phyloP scores from a whole-genome alignment of 1,140 invertebrate genomes.

The Tetramorium alpestre region DNA sequence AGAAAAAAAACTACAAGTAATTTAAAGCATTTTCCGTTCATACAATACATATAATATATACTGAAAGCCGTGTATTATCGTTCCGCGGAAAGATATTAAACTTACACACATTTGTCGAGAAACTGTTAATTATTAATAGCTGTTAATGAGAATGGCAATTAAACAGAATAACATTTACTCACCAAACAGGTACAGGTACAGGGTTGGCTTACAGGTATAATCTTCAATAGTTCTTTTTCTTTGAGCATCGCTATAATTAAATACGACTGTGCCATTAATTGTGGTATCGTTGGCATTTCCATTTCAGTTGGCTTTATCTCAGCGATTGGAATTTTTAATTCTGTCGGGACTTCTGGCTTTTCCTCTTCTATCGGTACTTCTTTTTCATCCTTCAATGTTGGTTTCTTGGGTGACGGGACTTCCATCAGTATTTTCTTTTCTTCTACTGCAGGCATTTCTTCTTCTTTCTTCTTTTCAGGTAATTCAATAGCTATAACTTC shows the following conservation, averaged over 20 bases:
- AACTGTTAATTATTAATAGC: neutral
- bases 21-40: neutral
- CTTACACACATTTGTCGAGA: neutral
- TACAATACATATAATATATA: too few relatives aligned
- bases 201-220: neutral
- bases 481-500: neutral
- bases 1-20: neutral
- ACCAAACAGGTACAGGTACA: neutral
- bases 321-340: slow-evolving; percentile 30
- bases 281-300: neutral
- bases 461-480: neutral
- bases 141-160: neutral
- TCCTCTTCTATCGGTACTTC: neutral
- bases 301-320: neutral
- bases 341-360: neutral
- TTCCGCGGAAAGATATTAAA: neutral
- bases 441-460: neutral
- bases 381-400: neutral
- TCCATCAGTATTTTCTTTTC: neutral
- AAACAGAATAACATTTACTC: slow-evolving; percentile 14
- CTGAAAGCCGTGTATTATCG: neutral
- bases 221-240: slow-evolving; percentile 9
- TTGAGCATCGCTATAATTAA: slow-evolving; percentile 32
- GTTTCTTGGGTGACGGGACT: neutral
- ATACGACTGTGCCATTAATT: slow-evolving; percentile 8